Conservation (phyloP, 2,113 vertebrate genomes). For the Toxotes chatareus region DNA sequence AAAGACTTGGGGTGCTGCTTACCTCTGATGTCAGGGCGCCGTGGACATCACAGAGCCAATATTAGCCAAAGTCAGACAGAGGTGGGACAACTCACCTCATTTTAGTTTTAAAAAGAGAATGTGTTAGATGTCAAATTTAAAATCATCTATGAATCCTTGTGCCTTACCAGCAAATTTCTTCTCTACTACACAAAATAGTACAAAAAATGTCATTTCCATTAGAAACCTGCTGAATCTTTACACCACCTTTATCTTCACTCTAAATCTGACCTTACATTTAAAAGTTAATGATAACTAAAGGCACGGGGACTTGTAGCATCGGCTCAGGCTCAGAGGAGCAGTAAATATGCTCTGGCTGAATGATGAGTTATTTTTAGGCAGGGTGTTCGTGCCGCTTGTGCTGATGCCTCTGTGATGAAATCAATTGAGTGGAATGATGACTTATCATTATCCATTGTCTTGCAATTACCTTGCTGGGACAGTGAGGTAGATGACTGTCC, state of each 20-base stretch:
- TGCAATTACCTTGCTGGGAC: conserved; percentile 59
- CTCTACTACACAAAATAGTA: no score
- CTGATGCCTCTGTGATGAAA: conserved; percentile 58
- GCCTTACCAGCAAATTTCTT: no score
- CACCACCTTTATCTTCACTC: not conserved
- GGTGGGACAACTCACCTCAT: not conserved
- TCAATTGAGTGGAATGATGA: conserved; percentile 72
- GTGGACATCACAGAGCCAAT: not conserved
- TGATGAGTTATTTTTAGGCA: conserved; percentile 47
- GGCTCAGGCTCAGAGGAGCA: conserved; percentile 21
- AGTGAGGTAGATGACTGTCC: conserved; percentile 54
- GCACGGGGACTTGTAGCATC: not conserved
- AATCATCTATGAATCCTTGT: not conserved
- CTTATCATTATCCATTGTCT: conserved; percentile 65
- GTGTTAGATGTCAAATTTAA: not conserved
- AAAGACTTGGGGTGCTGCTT: not conserved
- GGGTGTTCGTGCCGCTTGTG: not conserved
- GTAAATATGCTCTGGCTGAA: conserved; percentile 38
- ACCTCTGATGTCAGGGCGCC: not conserved
- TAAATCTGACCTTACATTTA: conserved; percentile 5
- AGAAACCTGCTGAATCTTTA: not conserved
- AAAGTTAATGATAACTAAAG: conserved; percentile 13
- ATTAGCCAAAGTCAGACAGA: conserved; percentile 15
- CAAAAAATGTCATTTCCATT: not conserved
- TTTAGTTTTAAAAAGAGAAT: not conserved